Evolutionary conservation across 2,797 vertebrate genomes (phyloP).

Genomic region (Peromyscus melanophrys): DNA sequence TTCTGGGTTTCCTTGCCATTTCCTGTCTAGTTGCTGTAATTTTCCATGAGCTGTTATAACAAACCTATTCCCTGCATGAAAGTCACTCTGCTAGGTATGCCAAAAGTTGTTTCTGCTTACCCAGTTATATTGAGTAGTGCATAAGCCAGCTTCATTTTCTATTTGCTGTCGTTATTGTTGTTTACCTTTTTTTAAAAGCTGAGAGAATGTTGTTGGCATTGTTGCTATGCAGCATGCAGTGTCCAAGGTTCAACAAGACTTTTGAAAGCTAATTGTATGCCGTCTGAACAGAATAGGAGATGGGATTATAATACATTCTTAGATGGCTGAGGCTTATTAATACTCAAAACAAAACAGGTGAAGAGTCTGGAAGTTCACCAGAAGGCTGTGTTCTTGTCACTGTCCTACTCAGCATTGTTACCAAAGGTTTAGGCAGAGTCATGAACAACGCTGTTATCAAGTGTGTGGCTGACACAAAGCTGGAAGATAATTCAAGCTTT

Average conservation of each 20-base stretch:
- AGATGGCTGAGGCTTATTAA: not conserved
- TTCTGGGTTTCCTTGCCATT: not conserved
- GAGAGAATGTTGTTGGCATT: not conserved
- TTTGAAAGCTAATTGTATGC: not conserved
- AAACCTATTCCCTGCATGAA: not conserved
- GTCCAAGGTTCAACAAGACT: conserved; percentile 43
- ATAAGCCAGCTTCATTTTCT: not conserved
- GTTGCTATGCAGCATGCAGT: not conserved
- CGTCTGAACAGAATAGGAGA: conserved; percentile 24
- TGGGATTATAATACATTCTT: conserved; percentile 11
- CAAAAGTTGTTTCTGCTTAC: not conserved
- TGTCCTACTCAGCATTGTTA: conserved; percentile 44
- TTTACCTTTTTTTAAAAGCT: not conserved
- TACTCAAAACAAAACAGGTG: conserved; percentile 13
- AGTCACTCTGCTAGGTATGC: not conserved
- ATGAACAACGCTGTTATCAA: conserved; percentile 33
- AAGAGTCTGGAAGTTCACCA: conserved; percentile 23
- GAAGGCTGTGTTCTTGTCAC: not conserved
- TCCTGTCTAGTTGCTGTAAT: not conserved
- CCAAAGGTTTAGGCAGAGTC: conserved; percentile 20
- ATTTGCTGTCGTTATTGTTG: not conserved
- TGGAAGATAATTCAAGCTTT: conserved; percentile 8
- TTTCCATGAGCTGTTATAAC: not conserved
- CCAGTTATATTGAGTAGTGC: not conserved
- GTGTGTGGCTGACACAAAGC: not conserved